Percentiles rank a stretch among this genome's conserved stretches.
These are phyloP conservation scores for Heliocidaris erythrogramma DNA, from an alignment of 35 echinoderm and acorn worm species.

Conservation along the genomic window DNA sequence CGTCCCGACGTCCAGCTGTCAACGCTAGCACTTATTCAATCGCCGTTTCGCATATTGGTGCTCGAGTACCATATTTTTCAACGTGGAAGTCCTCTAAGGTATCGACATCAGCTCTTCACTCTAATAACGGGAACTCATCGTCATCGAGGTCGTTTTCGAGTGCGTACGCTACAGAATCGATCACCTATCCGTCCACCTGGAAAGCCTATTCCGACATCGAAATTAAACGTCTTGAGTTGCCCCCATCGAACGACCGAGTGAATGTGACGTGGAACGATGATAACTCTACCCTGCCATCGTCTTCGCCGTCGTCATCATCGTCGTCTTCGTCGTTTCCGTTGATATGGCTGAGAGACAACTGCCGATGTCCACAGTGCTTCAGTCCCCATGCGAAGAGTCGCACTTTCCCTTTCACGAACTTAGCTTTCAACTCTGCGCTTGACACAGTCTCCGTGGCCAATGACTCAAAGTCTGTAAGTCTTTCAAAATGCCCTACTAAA, in stretches of 20 bases:
- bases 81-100: neutral
- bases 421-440: neutral
- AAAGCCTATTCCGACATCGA: constrained; percentile 8
- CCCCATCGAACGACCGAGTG: neutral
- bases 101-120: neutral
- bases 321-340: constrained; percentile 31
- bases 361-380: constrained; percentile 46
- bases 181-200: neutral
- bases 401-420: neutral
- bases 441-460: neutral
- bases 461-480: neutral
- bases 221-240: neutral
- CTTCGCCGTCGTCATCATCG: neutral
- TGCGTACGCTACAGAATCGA: neutral
- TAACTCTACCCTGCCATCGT: neutral
- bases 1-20: neutral
- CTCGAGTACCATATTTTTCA: neutral
- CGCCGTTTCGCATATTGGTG: neutral
- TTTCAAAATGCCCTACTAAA: neutral
- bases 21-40: neutral
- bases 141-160: neutral
- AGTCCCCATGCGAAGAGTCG: neutral
- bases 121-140: neutral
- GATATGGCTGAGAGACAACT: constrained; percentile 58
- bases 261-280: neutral